Evolutionary conservation across 2,797 vertebrate species (phyloP), one percentile per base, ranked within the genome.

Genomic region (Halcyon badia): DNA sequence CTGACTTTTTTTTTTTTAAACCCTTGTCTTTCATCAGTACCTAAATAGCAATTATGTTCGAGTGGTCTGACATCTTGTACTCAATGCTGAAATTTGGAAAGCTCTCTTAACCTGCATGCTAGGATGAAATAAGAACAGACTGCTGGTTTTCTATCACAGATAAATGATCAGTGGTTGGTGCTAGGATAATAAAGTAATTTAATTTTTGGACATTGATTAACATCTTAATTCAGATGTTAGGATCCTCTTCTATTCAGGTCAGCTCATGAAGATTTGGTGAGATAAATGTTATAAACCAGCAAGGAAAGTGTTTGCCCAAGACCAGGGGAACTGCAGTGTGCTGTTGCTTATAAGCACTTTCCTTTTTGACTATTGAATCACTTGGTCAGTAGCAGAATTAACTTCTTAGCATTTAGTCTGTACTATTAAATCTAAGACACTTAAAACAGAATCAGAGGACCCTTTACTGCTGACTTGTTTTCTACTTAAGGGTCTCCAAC

Each of bases 171-270:
- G 46, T 65, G 19, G 75, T 94, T 1, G 0, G 62, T 6, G 39
- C 90, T 92, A 91, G 76, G 51, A 89, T 7, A 71, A 94, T 85
- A 82, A 97, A 96, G 79, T 97, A 94, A 96, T 95, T 98, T 96
- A 93, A 96, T 84, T 81, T 57, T 57, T 8, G 18, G 77, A 87
- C 62, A 26, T 85, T 93, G 94, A 95, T 94, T 97, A 96, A 96
- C 61, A 84, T 83, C 71, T 35, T 24, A 64, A 94, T 97, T 97
- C 72, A 95, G 95, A 91, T 69, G 33, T 41, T 73, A 84, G 48
- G 77, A 89, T 91, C 93, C 82, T 96, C 85, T 97, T 92, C 94
- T 97, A 73, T 79, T n/a, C 82, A 84, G 89, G 91, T 94, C 93
- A 97, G 83, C 68, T 94, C 35, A 11, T 18, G 46, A 94, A 76